phyloP scores from a whole-genome alignment of 2,888 invertebrate species.

The Leptinotarsa tumamoca region DNA sequence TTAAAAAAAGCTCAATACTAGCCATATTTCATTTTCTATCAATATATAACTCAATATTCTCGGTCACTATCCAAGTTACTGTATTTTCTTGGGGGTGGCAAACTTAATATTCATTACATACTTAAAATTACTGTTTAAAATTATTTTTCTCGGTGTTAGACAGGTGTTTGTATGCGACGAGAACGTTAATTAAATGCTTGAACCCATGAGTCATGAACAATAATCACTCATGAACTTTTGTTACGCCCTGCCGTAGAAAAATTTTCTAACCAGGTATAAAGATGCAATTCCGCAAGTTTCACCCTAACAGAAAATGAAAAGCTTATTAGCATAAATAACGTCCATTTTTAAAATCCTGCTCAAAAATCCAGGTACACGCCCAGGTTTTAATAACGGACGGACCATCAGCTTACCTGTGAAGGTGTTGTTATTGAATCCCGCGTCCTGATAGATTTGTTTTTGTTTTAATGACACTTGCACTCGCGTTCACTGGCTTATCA shows the following conservation, averaged over 20 bases:
- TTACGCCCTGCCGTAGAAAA: constrained; percentile 8
- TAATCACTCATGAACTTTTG: constrained; percentile 1
- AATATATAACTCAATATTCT: too few species aligned
- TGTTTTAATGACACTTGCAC: constrained; percentile 31
- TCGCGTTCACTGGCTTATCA: constrained; percentile 35
- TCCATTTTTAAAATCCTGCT: constrained; percentile 11
- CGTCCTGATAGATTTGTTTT: constrained; percentile 34
- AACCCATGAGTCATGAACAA: constrained; percentile 17
- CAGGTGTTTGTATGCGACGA: not conserved
- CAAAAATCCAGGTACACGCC: constrained; percentile 37
- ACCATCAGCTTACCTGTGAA: constrained; percentile 42
- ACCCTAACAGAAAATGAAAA: too few species aligned
- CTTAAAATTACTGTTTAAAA: not conserved
- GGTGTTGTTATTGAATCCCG: constrained; percentile 41
- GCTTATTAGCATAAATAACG: not conserved
- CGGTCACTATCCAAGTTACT: too few species aligned
- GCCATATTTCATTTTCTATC: too few species aligned
- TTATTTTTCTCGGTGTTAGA: not conserved
- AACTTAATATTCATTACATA: too few species aligned
- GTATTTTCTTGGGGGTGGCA: too few species aligned
- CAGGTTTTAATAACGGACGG: constrained; percentile 26
- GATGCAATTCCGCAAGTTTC: too few species aligned
- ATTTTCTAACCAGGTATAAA: not conserved
- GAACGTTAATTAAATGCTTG: constrained; percentile 8
- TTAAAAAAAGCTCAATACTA: too few species aligned